Base-by-base conservation (phyloP, 2,888 invertebrate genomes). In the Leucophora obtusa region DNA sequence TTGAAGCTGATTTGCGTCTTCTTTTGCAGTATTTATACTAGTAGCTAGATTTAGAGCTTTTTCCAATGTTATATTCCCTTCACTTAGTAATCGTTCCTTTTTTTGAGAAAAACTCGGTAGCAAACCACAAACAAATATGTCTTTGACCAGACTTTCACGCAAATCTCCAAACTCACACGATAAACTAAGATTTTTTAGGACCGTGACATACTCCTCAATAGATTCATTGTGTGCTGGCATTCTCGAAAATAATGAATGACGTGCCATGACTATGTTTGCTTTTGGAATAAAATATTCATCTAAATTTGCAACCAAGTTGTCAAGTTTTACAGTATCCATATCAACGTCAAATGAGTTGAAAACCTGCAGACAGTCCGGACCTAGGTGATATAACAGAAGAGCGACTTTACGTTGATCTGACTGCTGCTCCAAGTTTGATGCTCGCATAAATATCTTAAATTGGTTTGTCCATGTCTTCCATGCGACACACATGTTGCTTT, bases 361-460 rank as follows among this genome's bases (percentile, higher is more conserved):
- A n/a, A n/a, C n/a, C n/a, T n/a, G n/a, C n/a, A 21, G 24, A 10
- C 18, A 11, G 11, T 58, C 58, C 21, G 58, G 15, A 9, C 58
- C 58, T 11, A 58, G 15, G 24, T 58, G 58, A 14, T 58, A 24
- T 21, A 58, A 21, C 6, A 58, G 24, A 15, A 58, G 24, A 8
- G 58, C 58, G 18, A 58, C 58, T 58, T 21, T 58, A 18, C 58
- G 17, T 14, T 58, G 58, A 21, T 58, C 24, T 11, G 21, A 9
- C 21, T 58, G 58, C 7, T 58, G 18, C 21, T 58, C 24, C 24
- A 15, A 58, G 24, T 24, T 21, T 21, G 24, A 58, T 18, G 58
- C 58, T 18, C 58, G 58, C 14, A 58, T 17, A 21, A 58, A 58
- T 59, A 59, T 59, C 28, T 9, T 59, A 59, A 59, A 59, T 59